These are phyloP conservation scores for Micrastur ruficollis DNA, from an alignment of 2,797 vertebrate genomes.

Conservation along the genomic window DNA sequence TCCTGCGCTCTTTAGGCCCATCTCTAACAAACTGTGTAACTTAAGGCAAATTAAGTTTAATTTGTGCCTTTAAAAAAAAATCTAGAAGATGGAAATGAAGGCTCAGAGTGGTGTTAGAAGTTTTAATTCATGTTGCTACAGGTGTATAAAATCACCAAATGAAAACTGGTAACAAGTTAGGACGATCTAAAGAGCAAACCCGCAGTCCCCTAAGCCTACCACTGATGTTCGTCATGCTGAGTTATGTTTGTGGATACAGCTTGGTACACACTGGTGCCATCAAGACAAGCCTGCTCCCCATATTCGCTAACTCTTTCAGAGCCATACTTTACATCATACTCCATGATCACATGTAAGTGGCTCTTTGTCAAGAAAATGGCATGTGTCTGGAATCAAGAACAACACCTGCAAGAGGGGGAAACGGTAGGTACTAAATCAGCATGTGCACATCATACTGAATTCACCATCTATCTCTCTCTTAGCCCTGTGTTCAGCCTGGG, in stretches of 20 bases:
- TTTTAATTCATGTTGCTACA: background rate
- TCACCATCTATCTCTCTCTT: background rate
- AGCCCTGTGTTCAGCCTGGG: background rate
- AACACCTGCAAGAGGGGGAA: background rate
- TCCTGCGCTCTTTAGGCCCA: background rate
- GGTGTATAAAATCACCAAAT: background rate
- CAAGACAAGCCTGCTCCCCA: accelerated
- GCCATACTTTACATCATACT: background rate
- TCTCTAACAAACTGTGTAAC: background rate
- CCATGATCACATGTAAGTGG: background rate
- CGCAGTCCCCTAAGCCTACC: accelerated
- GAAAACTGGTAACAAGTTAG: background rate
- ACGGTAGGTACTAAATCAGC: background rate
- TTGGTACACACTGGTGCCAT: background rate
- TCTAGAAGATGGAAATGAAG: background rate
- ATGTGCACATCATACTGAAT: background rate
- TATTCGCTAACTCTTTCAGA: background rate
- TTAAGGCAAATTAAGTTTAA: background rate
- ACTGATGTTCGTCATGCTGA: accelerated
- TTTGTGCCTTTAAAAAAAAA: background rate
- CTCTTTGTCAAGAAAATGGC: background rate
- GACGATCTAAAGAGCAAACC: background rate
- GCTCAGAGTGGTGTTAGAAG: background rate
- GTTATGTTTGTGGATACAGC: background rate
- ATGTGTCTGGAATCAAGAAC: background rate